These are phyloP conservation scores for Adrianichthys oophorus DNA, from an alignment of 2,797 vertebrate genomes.

Conservation along the genomic window DNA sequence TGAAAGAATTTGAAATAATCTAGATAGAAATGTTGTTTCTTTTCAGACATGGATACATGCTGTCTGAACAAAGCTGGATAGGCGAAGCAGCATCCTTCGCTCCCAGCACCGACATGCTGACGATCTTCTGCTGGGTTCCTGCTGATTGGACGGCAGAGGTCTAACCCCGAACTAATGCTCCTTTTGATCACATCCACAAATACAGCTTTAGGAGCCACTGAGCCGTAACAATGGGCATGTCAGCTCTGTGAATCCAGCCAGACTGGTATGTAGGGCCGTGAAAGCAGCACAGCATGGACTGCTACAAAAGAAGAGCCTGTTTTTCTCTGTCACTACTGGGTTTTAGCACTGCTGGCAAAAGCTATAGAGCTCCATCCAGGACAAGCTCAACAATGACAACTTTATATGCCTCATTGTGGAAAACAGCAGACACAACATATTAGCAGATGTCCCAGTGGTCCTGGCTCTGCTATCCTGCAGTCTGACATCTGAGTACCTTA, in stretches of 20 bases:
- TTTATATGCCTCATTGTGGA: neutral
- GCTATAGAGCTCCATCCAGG: neutral
- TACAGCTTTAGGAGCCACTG: slow-evolving; percentile 40
- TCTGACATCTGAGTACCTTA: no score
- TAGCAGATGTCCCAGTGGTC: neutral
- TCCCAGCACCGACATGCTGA: neutral
- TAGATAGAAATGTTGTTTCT: no score
- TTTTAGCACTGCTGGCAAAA: slow-evolving; percentile 14
- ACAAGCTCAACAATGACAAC: neutral
- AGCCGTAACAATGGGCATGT: slow-evolving; percentile 48
- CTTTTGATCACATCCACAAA: slow-evolving; percentile 54
- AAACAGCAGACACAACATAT: neutral
- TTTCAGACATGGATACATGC: no score
- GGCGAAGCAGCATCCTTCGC: neutral
- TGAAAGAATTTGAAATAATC: no score
- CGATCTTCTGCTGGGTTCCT: slow-evolving; percentile 29
- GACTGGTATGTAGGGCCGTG: slow-evolving; percentile 41
- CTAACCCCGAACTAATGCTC: slow-evolving; percentile 44
- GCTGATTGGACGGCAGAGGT: slow-evolving; percentile 33
- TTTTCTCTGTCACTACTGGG: slow-evolving; percentile 15
- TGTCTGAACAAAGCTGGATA: no score
- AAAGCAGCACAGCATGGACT: slow-evolving; percentile 25
- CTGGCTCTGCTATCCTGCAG: neutral
- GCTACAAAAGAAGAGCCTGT: slow-evolving; percentile 24
- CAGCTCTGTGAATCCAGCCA: slow-evolving; percentile 34